Base-by-base conservation (phyloP, 2,888 invertebrate genomes). In the Ditula angustiorana region DNA sequence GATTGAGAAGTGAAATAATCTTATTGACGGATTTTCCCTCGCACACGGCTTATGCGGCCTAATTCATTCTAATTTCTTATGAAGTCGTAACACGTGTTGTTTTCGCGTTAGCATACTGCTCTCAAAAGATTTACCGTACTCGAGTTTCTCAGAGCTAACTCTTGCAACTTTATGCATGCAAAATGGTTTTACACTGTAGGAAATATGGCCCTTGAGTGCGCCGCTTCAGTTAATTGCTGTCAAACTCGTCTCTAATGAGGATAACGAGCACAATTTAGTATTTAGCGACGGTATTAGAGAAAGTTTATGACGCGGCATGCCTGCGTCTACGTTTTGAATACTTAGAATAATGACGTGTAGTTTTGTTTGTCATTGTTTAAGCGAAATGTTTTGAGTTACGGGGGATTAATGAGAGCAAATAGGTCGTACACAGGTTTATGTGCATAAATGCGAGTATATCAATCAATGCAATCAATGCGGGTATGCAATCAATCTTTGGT, bases 141-240 rank as follows among this genome's bases (percentile, higher is more conserved):
- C 61, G 61, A 65, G 67, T 60, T 66, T 24, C 65, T 69, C 66
- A 73, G 69, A 75, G 77, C 79, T 75, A 79, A 78, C 80, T 80
- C 75, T 69, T 73, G 75, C 76, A 86, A 87, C 81, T 87, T 87
- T 83, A 81, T 84, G 84, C 84, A 86, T 86, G 81, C 85, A 83
- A 85, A 87, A 88, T 83, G 81, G 83, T 84, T 88, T 88, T 83
- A 78, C 80, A 75, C 79, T 77, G 76, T 74, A 74, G 81, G 82
- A 86, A 87, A 86, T 87, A 87, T 84, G 83, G 82, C 81, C 78
- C 80, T 78, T 69, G 83, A 87, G 86, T 86, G 86, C 77, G 77
- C 76, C 81, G 83, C 82, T 86, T 78, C 76, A 84, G 87, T 87
- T 90, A 90, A 90, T 90, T 88, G 87, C 83, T 76, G 79, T 77